Evolutionary conservation across 2,888 invertebrate species (phyloP), one percentile per base, ranked within the genome.

Genomic region (Diarsia rubi): DNA sequence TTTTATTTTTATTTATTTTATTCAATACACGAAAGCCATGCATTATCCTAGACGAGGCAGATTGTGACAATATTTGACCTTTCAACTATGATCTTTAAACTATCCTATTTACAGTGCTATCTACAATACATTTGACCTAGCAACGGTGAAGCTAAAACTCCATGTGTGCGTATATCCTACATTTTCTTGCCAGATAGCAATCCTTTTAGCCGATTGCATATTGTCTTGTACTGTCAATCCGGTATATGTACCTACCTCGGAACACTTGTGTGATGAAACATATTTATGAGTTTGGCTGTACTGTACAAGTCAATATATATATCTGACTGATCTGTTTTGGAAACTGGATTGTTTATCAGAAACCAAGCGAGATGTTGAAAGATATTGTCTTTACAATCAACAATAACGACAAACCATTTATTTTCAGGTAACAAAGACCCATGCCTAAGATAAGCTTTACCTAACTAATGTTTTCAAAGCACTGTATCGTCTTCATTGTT

Each of bases 161-260:
- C 16, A 49, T 19, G 27, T 63, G 31, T 66, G 49, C 1, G 6
- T 69, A 60, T 67, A 69, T 68, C 37, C 45, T 65, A 81, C 67
- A 80, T 82, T 68, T 81, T 75, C 75, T 81, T 45, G 27, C 31
- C 24, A 57, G 62, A 60, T 44, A 74, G 62, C 60, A 70, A 82
- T 82, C 82, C 86, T 82, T 82, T 82, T 85, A 82, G 82, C 69
- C 63, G 82, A 82, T 82, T 82, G 85, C 72, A 77, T 69, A 82
- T 82, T 73, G 72, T 82, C 66, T 82, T 69, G n/a, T n/a, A n/a
- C n/a, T n/a, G n/a, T 60, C 64, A 75, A 82, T 72, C 49, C 24
- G 12, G 57, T 57, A 60, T 57, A 60, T 37, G 47, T 45, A 9
- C 45, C 16, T 45, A 9, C 45, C 16, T n/a, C 42, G 16, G 54